These are phyloP conservation scores for Dermochelys coriacea DNA, from an alignment of 2,797 vertebrate species.

Conservation along the genomic window DNA sequence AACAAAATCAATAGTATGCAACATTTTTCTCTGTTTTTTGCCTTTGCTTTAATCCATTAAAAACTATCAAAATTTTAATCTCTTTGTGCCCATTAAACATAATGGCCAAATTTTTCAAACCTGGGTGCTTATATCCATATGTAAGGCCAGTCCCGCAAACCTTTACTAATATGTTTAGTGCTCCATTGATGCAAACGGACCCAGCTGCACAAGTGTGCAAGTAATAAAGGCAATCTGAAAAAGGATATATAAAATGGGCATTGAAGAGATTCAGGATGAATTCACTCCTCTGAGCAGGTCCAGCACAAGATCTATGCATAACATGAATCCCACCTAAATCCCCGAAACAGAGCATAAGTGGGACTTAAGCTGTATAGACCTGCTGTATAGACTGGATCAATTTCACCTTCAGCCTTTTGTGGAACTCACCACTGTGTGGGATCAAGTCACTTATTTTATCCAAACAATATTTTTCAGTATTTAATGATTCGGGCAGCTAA, in stretches of 20 bases:
- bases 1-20: slow-evolving; percentile 41
- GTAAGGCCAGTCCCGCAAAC: not conserved
- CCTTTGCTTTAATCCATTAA: slow-evolving; percentile 9
- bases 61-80: not conserved
- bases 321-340: not conserved
- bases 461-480: not conserved
- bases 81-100: not conserved
- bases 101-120: not conserved
- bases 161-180: not conserved
- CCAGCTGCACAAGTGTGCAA: not conserved
- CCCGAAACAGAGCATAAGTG: not conserved
- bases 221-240: not conserved
- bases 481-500: not conserved
- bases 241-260: not conserved
- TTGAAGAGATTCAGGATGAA: not conserved
- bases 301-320: not conserved
- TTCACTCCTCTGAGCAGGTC: not conserved
- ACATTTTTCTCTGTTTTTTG: not conserved
- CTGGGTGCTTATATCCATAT: not conserved
- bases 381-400: not conserved
- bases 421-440: not conserved
- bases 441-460: not conserved
- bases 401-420: not conserved
- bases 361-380: not conserved
- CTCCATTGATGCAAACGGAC: not conserved